These are phyloP conservation scores for Masticophis lateralis DNA, from an alignment of 2,797 vertebrate species.

Conservation along the genomic window DNA sequence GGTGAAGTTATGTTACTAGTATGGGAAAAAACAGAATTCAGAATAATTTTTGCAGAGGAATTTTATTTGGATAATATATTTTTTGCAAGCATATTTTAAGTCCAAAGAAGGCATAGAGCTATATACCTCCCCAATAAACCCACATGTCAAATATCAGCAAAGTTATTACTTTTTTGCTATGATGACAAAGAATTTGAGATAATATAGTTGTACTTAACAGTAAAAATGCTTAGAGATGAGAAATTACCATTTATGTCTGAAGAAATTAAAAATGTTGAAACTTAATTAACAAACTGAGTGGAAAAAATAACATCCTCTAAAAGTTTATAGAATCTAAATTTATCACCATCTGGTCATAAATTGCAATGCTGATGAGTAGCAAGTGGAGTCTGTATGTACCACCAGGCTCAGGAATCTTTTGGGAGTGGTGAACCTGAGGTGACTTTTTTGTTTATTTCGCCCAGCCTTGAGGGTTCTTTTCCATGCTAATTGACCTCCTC, in stretches of 20 bases:
- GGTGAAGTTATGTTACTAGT: constrained; percentile 28
- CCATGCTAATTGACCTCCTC: constrained; percentile 81
- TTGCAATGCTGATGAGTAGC: constrained; percentile 81
- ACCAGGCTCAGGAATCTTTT: constrained; percentile 80
- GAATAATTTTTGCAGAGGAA: constrained; percentile 47
- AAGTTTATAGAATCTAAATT: constrained; percentile 82
- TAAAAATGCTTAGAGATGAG: constrained; percentile 65
- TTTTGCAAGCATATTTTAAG: constrained; percentile 38
- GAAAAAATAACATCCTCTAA: constrained; percentile 81
- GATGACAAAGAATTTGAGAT: neutral
- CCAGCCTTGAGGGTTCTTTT: constrained; percentile 85
- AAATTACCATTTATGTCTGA: constrained; percentile 74
- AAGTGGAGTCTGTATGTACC: constrained; percentile 80
- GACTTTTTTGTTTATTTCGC: constrained; percentile 94
- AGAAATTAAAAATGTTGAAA: constrained; percentile 77
- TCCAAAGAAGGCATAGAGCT: constrained; percentile 26
- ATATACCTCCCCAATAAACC: neutral
- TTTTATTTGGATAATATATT: constrained; percentile 56
- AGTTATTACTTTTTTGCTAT: constrained; percentile 60
- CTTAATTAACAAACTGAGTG: constrained; percentile 80
- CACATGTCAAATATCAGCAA: constrained; percentile 44
- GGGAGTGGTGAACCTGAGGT: constrained; percentile 86
- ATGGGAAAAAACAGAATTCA: constrained; percentile 41
- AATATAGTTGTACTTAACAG: constrained; percentile 39
- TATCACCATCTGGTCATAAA: constrained; percentile 96